These are phyloP conservation scores for Bombus superbus DNA, from an alignment of 1,140 invertebrate genomes.

Conservation along the genomic window DNA sequence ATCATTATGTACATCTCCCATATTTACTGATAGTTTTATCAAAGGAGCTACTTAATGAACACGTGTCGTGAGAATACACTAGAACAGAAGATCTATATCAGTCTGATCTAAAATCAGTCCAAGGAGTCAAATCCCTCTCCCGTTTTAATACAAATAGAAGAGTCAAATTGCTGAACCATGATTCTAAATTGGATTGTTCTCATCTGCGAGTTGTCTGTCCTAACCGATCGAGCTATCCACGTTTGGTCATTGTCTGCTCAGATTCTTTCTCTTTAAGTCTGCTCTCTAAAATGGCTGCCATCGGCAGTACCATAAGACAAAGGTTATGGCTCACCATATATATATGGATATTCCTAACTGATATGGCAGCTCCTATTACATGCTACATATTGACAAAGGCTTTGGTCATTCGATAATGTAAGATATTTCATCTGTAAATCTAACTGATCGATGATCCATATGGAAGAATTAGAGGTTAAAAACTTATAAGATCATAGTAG, in stretches of 20 bases:
- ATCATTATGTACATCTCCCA: background rate
- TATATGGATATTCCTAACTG: background rate
- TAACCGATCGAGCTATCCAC: conserved; percentile 3
- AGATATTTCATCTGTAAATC: background rate
- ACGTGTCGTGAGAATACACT: background rate
- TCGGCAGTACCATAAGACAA: background rate
- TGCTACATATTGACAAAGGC: background rate
- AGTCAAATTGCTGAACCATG: background rate
- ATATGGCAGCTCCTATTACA: background rate
- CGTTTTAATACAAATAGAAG: background rate
- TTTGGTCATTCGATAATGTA: background rate
- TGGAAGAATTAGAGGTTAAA: background rate
- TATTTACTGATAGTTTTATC: background rate
- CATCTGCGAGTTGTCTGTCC: background rate
- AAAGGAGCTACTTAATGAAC: background rate
- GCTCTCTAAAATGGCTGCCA: background rate
- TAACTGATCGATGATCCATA: no score
- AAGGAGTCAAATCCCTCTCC: background rate
- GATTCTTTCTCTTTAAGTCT: background rate
- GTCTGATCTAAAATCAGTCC: conserved; percentile 1
- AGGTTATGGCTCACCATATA: background rate
- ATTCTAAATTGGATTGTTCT: conserved; percentile 12
- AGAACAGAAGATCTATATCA: conserved; percentile 4
- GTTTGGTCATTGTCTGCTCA: background rate
- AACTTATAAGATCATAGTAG: background rate